Percentiles rank a stretch among this genome's conserved stretches.
Evolutionary conservation across 2,888 invertebrate species (phyloP).

Genomic region (Drosophila heteroneura): DNA sequence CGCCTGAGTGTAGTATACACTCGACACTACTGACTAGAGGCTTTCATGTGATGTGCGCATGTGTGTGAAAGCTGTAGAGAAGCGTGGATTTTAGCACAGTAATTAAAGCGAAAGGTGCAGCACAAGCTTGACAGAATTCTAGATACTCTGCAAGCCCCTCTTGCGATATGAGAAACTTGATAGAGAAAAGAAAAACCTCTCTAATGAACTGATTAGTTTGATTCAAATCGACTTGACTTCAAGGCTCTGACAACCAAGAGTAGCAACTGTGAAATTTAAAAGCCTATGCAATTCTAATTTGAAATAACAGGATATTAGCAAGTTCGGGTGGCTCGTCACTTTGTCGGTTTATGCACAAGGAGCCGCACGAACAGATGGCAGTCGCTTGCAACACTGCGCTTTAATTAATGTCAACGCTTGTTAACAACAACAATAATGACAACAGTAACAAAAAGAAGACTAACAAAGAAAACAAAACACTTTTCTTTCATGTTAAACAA

Average conservation of each 20-base stretch:
- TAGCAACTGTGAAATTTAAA: not conserved
- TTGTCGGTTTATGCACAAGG: slow-evolving; percentile 13
- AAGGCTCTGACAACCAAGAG: not conserved
- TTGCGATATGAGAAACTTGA: too few species aligned
- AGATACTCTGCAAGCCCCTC: slow-evolving; percentile 35
- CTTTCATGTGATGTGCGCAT: slow-evolving; percentile 12
- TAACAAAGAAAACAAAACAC: not conserved
- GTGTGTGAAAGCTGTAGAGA: slow-evolving; percentile 49
- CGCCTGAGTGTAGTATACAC: not conserved
- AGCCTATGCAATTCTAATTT: not conserved
- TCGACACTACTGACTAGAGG: slow-evolving; percentile 2
- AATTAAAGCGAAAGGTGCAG: slow-evolving; percentile 74
- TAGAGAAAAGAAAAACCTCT: not conserved
- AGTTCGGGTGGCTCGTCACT: slow-evolving; percentile 19
- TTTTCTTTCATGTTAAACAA: slow-evolving; percentile 5
- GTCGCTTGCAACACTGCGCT: slow-evolving; percentile 70
- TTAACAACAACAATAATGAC: slow-evolving; percentile 63
- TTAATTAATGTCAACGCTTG: slow-evolving; percentile 77
- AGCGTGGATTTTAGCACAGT: slow-evolving; percentile 74
- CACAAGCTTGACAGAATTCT: slow-evolving; percentile 43
- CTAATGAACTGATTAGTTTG: not conserved
- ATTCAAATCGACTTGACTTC: not conserved
- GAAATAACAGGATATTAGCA: slow-evolving; percentile 35
- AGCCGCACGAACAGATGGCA: slow-evolving; percentile 47
- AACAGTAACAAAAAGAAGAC: slow-evolving; percentile 17